Base-by-base conservation (phyloP, 2,888 invertebrate genomes). In the Yponomeuta malinellus region DNA sequence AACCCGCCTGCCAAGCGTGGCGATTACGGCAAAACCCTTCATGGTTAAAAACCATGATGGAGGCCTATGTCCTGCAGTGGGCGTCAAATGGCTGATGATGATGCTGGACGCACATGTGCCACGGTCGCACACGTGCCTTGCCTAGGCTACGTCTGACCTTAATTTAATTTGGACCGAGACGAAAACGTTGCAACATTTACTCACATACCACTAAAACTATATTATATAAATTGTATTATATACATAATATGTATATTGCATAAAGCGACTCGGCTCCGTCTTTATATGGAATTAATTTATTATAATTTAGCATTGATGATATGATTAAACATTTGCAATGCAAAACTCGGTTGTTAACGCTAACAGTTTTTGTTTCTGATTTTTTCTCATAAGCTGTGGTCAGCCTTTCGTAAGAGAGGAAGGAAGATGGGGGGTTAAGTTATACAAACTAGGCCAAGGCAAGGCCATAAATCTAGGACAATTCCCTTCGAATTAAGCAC, bases 221-320 rank as follows among this genome's bases (percentile, higher is more conserved):
- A 59, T 59, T 59, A 59, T 15, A 59, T 59, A 59, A 59, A 59
- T 59, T 59, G 15, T 59, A 59, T 23, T 23, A 23, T 23, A 23
- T 23, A 23, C 23, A 23, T 15, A 59, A 12, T 59, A 59, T 59
- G 52, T 59, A 15, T 59, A 59, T 59, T 59, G 52, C 15, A 59
- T 59, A 59, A 15, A 59, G 15, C 52, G 52, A 59, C 52, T 15
- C 10, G 15, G 52, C 52, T 59, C 3, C 15, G 52, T 15, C 52
- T 59, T 15, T 15, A 59, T 15, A 59, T 59, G 52, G 52, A 59
- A 59, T 59, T 15, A 59, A 59, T 59, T 59, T 59, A 59, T 59
- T 59, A 59, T 59, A 59, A 59, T 59, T 59, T 59, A 59, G 52
- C 52, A 59, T 59, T 59, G 52, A 59, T 59, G 52, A 59, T 15